Evolutionary conservation across 2,797 vertebrate genomes (phyloP), one percentile per base, ranked within the genome.

Genomic region (Babyrousa celebensis): DNA sequence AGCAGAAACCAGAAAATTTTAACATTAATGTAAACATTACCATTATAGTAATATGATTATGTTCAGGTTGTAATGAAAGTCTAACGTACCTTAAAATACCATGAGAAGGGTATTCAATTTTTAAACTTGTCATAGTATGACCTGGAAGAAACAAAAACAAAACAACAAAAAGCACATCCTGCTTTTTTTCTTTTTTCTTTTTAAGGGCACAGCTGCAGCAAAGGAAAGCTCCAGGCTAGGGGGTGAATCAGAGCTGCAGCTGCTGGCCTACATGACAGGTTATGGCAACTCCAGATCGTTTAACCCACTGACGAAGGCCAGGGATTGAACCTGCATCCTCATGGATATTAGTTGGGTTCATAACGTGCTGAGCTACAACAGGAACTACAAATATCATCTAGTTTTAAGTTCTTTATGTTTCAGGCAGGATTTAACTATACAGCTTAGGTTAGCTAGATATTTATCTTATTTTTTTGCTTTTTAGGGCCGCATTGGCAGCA

Each of bases 131-230:
- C 52, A 77, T 27, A 89, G 21, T 80, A 80, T 48, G 43, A 48
- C 29, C 36, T 89, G 72, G 62, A 87, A 85, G 58, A 88, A 94
- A 60, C 1, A 67, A 82, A 58, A 85, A 63, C 56, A 91, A 90
- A 92, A 91, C 52, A 93, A 71, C 52, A 60, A 86, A 91, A 10
- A 78, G 29, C 10, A 90, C 23, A 82, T 68, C 29, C 56, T 88
- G 78, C 17, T 65, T 87, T 88, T 88, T 62, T 72, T 11, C 43
- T 48, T 48, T 48, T 10, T 48, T 48, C 9, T 48, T 48, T 48
- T 48, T 48, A 48, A 10, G 43, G 43, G 6, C 43, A 48, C 43
- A 48, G 43, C 43, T 48, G 43, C 43, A 48, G 43, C 43, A 48
- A 48, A 48, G 43, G 43, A 10, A 48, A 48, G 43, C 6, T 48